Conservation (phyloP, 2,113 vertebrate genomes). For the Thalassoma bifasciatum region DNA sequence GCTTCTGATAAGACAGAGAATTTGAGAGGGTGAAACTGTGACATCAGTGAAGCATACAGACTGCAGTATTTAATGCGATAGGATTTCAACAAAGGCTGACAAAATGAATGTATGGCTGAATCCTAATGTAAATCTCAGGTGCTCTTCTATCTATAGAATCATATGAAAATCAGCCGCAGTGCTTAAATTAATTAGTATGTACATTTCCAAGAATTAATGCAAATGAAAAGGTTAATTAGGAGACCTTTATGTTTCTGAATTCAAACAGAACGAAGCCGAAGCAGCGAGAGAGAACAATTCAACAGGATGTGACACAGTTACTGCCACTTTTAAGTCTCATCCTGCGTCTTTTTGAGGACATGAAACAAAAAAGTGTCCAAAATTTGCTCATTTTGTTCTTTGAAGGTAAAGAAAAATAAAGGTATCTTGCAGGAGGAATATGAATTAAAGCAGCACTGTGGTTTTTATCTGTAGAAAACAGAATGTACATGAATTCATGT, state of each 20-base stretch:
- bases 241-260: slow-evolving; percentile 43
- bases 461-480: slow-evolving; percentile 59
- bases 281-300: slow-evolving; percentile 27
- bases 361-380: slow-evolving; percentile 31
- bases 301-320: slow-evolving; percentile 4
- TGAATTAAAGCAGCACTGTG: slow-evolving; percentile 23
- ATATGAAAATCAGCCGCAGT: slow-evolving; percentile 3
- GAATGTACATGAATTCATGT: slow-evolving; percentile 51
- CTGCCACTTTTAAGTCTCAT: slow-evolving; percentile 40
- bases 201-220: slow-evolving; percentile 31
- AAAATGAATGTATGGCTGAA: background rate
- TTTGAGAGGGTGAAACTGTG: too few relatives aligned
- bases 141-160: slow-evolving; percentile 21
- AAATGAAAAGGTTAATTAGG: slow-evolving; percentile 48
- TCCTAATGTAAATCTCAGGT: background rate
- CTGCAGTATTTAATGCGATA: background rate
- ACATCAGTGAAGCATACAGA: background rate
- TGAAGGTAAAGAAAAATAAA: slow-evolving; percentile 32
- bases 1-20: slow-evolving; percentile 82
- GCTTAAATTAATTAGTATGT: slow-evolving; percentile 30
- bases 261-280: slow-evolving; percentile 36
- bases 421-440: slow-evolving; percentile 29
- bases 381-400: slow-evolving; percentile 29
- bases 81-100: background rate
- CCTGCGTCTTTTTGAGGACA: slow-evolving; percentile 46